These are phyloP conservation scores for Dioctria rufipes DNA, from an alignment of 2,888 invertebrate species.

Conservation along the genomic window DNA sequence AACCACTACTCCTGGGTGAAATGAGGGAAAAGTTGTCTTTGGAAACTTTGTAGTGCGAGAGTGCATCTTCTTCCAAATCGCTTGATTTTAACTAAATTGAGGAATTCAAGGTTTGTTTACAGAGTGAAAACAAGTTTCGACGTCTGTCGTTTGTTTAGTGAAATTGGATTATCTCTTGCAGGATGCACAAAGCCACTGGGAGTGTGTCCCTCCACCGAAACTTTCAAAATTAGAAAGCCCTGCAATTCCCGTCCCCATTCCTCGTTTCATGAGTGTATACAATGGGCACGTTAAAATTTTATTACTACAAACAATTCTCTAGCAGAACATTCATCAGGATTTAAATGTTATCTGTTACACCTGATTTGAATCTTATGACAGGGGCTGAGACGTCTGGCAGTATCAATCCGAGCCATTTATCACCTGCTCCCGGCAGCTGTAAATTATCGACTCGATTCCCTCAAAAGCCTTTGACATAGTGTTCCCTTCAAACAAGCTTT, in stretches of 20 bases:
- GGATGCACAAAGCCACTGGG: background rate
- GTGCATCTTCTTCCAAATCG: background rate
- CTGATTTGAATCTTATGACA: conserved; percentile 25
- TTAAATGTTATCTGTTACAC: conserved; percentile 10
- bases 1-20: background rate
- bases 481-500: conserved; percentile 1
- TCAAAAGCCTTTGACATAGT: conserved; percentile 26
- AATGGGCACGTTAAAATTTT: background rate
- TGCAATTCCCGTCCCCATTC: too few species aligned
- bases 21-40: background rate
- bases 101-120: background rate
- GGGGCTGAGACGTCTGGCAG: background rate
- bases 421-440: conserved; percentile 1
- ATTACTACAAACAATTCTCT: background rate
- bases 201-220: too few species aligned
- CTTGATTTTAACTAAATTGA: background rate
- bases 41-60: background rate
- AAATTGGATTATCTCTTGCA: background rate
- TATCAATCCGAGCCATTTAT: conserved; percentile 12
- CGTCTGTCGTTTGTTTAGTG: background rate
- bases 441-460: conserved; percentile 41
- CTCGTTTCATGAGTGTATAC: too few species aligned
- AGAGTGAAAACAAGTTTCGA: background rate
- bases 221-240: too few species aligned
- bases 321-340: conserved; percentile 30